These are phyloP conservation scores for Sebastes melanostomus DNA, from an alignment of 2,797 vertebrate species.

Conservation along the genomic window DNA sequence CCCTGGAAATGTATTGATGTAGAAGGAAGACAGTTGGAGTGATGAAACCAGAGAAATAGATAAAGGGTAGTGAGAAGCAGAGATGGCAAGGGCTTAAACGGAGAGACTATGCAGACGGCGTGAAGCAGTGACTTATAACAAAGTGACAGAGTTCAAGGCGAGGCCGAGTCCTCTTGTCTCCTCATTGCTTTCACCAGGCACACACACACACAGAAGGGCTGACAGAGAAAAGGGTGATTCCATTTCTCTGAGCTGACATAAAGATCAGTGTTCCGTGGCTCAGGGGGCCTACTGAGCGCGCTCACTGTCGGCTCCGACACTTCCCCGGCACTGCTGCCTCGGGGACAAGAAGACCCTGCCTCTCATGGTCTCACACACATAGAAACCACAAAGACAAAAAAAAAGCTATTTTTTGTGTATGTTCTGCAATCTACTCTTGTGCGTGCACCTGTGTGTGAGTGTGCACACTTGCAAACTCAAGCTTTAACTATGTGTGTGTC, in stretches of 20 bases:
- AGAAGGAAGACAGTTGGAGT: background rate
- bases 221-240: slow-evolving; percentile 69
- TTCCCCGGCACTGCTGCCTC: slow-evolving; percentile 63
- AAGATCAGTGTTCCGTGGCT: slow-evolving; percentile 74
- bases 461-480: background rate
- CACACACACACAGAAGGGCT: slow-evolving; percentile 18
- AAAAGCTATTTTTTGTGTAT: background rate
- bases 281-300: slow-evolving; percentile 52
- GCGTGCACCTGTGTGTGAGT: background rate
- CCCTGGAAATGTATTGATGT: background rate
- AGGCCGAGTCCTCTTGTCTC: slow-evolving; percentile 62
- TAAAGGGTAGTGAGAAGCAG: slow-evolving; percentile 19
- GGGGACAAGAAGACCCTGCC: slow-evolving; percentile 58
- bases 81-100: slow-evolving; percentile 31
- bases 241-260: slow-evolving; percentile 70
- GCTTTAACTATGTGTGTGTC: slow-evolving; percentile 5
- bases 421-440: background rate
- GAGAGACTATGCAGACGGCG: slow-evolving; percentile 41
- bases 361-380: background rate
- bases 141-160: slow-evolving; percentile 74
- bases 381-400: slow-evolving; percentile 11
- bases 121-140: slow-evolving; percentile 65
- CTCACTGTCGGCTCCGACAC: slow-evolving; percentile 71
- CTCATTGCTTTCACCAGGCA: slow-evolving; percentile 41
- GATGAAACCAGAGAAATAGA: slow-evolving; percentile 14